Evolutionary conservation across 2,113 vertebrate genomes (phyloP), one percentile per base, ranked within the genome.

Genomic region (Agapornis roseicollis): DNA sequence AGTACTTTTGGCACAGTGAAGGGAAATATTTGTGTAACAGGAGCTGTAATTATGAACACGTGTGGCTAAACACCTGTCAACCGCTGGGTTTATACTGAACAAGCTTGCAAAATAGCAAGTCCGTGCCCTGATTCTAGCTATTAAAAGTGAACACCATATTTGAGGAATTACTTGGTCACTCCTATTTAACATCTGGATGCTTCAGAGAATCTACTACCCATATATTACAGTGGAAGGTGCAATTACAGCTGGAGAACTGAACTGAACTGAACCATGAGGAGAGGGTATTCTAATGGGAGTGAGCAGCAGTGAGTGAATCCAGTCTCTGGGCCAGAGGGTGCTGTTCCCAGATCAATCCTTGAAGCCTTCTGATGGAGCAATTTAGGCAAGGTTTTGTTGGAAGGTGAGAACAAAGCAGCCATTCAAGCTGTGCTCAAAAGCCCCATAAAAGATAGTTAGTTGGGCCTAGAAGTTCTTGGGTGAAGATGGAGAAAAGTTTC

Each of bases 21-120:
- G 18, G 53, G 60, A 96, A 96, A 93, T 94, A 92, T 86, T 96
- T 95, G 85, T 64, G 77, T 37, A 90, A 33, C 72, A 88, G 69
- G 85, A 91, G 37, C 90, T 96, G 17, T 52, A 90, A 91, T 95
- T 95, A 90, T 16, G 68, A 85, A 85, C n/a, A 25, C 29, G 39
- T 58, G 27, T 88, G 60, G 39, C 58, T 95, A 88, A 90, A 90
- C 68, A 94, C 88, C 88, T 90, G 60, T 78, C 78, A 90, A 55
- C n/a, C 50, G 47, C 76, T 90, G 91, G 55, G 37, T 68, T 91
- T 55, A 7, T 81, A 31, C 25, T 70, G 68, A 88, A 49, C 11
- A 25, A 64, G 33, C 20, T 74, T 78, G 13, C 58, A 50, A 85
- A 88, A 79, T 79, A 81, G 49, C 10, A 49, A 27, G 49, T 44